Evolutionary conservation across 2,888 invertebrate species (phyloP).

Genomic region (Temnothorax ravouxi): DNA sequence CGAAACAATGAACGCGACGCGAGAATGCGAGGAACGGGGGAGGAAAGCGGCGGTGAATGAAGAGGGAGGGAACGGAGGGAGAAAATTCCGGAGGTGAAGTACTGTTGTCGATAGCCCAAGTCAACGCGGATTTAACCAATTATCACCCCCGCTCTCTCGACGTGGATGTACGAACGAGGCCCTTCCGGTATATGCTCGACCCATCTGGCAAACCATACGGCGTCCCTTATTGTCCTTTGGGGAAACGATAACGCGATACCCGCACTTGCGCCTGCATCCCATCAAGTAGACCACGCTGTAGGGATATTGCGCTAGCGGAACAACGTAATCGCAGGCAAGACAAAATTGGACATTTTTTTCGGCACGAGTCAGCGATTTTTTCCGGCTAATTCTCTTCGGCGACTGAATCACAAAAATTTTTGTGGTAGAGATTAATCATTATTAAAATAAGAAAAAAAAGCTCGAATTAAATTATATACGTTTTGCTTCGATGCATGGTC

Average conservation of each 20-base stretch:
- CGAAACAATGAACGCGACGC: slow-evolving; percentile 35
- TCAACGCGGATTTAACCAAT: slow-evolving; percentile 77
- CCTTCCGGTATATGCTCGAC: slow-evolving; percentile 71
- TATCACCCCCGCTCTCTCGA: slow-evolving; percentile 73
- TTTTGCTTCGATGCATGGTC: neutral
- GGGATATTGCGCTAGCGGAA: neutral
- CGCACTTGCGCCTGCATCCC: neutral
- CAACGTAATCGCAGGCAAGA: neutral
- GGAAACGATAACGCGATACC: slow-evolving; percentile 39
- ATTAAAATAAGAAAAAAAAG: neutral
- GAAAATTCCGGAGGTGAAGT: slow-evolving; percentile 64
- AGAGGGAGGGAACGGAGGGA: slow-evolving; percentile 23
- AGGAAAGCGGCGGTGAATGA: slow-evolving; percentile 13
- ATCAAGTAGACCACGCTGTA: neutral
- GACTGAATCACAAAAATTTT: neutral
- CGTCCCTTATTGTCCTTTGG: slow-evolving; percentile 63
- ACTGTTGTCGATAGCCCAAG: slow-evolving; percentile 72
- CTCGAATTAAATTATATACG: neutral
- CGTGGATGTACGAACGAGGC: slow-evolving; percentile 72
- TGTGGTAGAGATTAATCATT: neutral
- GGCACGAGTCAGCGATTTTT: neutral
- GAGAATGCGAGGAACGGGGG: slow-evolving; percentile 17
- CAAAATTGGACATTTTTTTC: neutral
- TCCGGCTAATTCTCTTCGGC: neutral
- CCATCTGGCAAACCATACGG: slow-evolving; percentile 62